These are phyloP conservation scores for Branchipolynoe longqiensis DNA, from an alignment of 2,888 invertebrate species.

Conservation along the genomic window DNA sequence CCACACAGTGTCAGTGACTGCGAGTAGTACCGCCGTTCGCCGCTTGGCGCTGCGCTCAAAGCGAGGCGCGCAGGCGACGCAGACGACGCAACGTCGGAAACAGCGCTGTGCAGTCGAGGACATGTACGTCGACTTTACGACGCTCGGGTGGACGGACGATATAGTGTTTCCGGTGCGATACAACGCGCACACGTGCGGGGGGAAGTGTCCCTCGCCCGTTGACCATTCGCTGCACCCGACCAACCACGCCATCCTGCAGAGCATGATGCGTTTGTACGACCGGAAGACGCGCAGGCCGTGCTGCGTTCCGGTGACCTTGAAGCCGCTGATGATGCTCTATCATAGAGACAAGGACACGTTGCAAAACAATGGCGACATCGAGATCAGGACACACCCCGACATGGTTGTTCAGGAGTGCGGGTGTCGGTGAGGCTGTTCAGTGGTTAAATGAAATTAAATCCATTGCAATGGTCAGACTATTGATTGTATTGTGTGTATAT, in stretches of 20 bases:
- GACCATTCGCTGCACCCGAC: slow-evolving; percentile 74
- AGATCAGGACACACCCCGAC: slow-evolving; percentile 78
- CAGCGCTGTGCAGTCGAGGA: slow-evolving; percentile 69
- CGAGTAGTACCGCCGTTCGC: too few species aligned
- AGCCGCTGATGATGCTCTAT: slow-evolving; percentile 79
- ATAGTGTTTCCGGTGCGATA: slow-evolving; percentile 78
- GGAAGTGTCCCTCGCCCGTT: slow-evolving; percentile 76
- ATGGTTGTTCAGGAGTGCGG: slow-evolving; percentile 79
- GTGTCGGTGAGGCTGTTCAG: slow-evolving; percentile 71
- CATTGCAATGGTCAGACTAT: too few species aligned
- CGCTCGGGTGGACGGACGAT: slow-evolving; percentile 79
- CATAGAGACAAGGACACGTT: slow-evolving; percentile 63
- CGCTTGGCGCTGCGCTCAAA: neutral
- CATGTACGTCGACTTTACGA: slow-evolving; percentile 77
- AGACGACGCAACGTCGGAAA: neutral
- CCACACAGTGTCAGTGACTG: too few species aligned
- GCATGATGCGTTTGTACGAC: slow-evolving; percentile 75
- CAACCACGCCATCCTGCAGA: slow-evolving; percentile 80
- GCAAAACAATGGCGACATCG: slow-evolving; percentile 75
- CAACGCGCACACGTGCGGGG: slow-evolving; percentile 77
- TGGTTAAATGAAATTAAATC: too few species aligned
- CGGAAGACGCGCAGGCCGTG: slow-evolving; percentile 74
- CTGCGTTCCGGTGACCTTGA: slow-evolving; percentile 79
- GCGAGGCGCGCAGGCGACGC: neutral
- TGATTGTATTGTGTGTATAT: too few species aligned